A percentile compares a stretch with the other conserved stretches of the same genome.
Conservation (phyloP, 2,797 vertebrate genomes). For the Cryptoprocta ferox region DNA sequence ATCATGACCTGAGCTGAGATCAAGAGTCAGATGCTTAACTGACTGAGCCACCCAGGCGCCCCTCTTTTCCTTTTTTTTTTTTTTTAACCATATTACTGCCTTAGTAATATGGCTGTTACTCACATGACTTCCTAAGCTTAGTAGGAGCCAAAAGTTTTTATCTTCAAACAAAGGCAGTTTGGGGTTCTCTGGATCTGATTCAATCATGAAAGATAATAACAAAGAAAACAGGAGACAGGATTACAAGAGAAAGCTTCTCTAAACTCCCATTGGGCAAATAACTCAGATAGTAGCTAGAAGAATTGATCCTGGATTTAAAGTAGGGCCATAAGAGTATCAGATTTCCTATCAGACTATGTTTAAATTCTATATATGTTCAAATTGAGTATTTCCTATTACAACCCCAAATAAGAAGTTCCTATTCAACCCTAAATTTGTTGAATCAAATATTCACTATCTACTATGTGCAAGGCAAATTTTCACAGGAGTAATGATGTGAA, state of each 20-base stretch:
- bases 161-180: constrained; percentile 2
- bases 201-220: neutral
- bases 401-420: neutral
- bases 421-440: neutral
- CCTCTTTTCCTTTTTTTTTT: neutral
- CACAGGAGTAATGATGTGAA: neutral
- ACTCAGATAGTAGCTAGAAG: neutral
- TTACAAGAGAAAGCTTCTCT: neutral
- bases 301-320: neutral
- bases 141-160: neutral
- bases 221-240: neutral
- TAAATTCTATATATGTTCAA: neutral
- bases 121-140: neutral
- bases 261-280: neutral
- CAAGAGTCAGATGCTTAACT: no score
- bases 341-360: neutral
- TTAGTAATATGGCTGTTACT: constrained; percentile 39
- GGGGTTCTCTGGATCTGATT: neutral
- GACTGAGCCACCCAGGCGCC: no score
- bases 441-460: neutral
- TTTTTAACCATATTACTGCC: neutral
- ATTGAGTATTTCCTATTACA: neutral
- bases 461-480: neutral
- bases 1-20: no score
- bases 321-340: neutral